Percentiles rank a stretch among this genome's conserved stretches.
Evolutionary conservation across 2,888 invertebrate genomes (phyloP).

Genomic region (Tetragnatha montana): DNA sequence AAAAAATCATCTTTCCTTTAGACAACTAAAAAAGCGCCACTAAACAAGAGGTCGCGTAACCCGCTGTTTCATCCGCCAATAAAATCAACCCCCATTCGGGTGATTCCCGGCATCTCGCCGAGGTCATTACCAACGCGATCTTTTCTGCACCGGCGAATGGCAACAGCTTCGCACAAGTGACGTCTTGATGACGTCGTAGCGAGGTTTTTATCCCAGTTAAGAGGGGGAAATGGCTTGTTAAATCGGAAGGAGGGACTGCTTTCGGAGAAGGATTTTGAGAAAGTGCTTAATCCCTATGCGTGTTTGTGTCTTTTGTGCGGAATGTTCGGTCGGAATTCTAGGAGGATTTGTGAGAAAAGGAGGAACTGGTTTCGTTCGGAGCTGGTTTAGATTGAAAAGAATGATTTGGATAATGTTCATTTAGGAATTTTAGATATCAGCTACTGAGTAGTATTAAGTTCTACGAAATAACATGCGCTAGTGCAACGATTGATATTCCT

Average conservation of each 20-base stretch:
- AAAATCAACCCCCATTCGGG: background rate
- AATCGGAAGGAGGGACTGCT: background rate
- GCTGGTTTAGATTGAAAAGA: too few species aligned
- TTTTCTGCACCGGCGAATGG: constrained; percentile 15
- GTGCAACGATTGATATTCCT: too few species aligned
- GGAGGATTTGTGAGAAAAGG: too few species aligned
- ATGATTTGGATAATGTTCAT: too few species aligned
- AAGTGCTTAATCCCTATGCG: background rate
- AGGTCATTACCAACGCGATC: constrained; percentile 18
- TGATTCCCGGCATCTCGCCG: background rate
- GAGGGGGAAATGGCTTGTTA: background rate
- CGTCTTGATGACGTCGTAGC: constrained; percentile 4
- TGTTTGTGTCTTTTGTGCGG: too few species aligned
- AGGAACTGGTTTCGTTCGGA: too few species aligned
- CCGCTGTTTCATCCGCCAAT: background rate
- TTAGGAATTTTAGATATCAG: too few species aligned
- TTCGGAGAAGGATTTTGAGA: background rate
- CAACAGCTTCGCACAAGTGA: background rate
- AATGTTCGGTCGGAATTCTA: too few species aligned
- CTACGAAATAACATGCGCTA: too few species aligned
- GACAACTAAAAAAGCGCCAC: background rate
- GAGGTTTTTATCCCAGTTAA: background rate
- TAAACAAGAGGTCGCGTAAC: background rate
- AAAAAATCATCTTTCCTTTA: background rate
- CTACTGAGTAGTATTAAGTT: too few species aligned